phyloP scores from a whole-genome alignment of 2,113 vertebrate species.

The Bothrops jararaca region DNA sequence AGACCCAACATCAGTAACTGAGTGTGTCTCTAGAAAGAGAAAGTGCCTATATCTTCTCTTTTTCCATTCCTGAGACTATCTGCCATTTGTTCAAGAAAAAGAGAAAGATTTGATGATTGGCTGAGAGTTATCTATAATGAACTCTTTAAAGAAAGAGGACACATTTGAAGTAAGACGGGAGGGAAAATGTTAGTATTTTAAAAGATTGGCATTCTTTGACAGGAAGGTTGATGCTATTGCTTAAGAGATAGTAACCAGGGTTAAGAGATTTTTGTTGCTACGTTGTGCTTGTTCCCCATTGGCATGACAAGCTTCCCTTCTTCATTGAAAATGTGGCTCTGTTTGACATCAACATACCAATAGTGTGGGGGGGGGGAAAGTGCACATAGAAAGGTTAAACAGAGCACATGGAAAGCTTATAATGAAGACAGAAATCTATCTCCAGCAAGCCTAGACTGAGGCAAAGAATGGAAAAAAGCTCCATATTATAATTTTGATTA shows the following conservation, averaged over 20 bases:
- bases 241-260: neutral
- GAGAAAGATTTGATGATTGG: neutral
- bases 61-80: neutral
- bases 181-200: neutral
- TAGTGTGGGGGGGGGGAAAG: neutral
- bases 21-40: neutral
- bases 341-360: neutral
- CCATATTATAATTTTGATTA: neutral
- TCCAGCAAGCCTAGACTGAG: neutral
- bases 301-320: neutral
- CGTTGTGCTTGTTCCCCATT: neutral
- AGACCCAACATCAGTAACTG: conserved; percentile 12
- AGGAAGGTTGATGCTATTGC: neutral
- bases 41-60: neutral
- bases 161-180: neutral
- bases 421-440: neutral
- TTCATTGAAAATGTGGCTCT: neutral
- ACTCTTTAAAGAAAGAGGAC: neutral
- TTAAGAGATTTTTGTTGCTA: neutral
- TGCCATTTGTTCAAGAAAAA: conserved; percentile 1
- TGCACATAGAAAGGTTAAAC: neutral
- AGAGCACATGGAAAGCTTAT: no score
- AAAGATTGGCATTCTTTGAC: conserved; percentile 16
- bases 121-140: neutral
- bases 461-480: neutral